Conservation (phyloP, 2,888 invertebrate genomes). For the Onthophagus sagittarius region DNA sequence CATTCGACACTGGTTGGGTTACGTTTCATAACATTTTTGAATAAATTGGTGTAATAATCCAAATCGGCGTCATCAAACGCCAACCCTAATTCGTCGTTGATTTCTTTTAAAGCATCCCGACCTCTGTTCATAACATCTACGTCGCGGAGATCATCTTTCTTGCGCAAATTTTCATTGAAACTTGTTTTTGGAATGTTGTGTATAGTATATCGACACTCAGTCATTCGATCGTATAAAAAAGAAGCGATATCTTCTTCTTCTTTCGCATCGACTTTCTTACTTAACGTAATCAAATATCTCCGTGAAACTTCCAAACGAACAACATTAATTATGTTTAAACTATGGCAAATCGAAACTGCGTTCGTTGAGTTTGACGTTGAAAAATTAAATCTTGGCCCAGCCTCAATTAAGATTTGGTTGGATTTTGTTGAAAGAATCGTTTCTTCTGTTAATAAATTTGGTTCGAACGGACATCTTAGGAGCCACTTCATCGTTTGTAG, state of each 20-base stretch:
- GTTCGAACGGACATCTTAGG: slow-evolving; percentile 66
- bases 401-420: slow-evolving; percentile 66
- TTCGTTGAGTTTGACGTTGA: slow-evolving; percentile 96
- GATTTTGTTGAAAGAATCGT: slow-evolving; percentile 49
- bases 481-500: slow-evolving; percentile 72
- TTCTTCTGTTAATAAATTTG: slow-evolving; percentile 55
- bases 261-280: slow-evolving; percentile 33
- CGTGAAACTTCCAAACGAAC: slow-evolving; percentile 78
- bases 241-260: slow-evolving; percentile 54
- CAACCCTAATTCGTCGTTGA: slow-evolving; percentile 61
- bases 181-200: slow-evolving; percentile 62
- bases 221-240: slow-evolving; percentile 87
- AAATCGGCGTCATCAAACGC: slow-evolving; percentile 93
- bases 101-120: slow-evolving; percentile 72
- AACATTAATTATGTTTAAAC: slow-evolving; percentile 73
- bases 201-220: slow-evolving; percentile 77
- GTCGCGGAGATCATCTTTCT: slow-evolving; percentile 71
- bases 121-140: slow-evolving; percentile 81
- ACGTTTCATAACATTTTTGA: slow-evolving; percentile 74
- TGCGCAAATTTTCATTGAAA: slow-evolving; percentile 64
- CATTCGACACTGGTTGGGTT: slow-evolving; percentile 97
- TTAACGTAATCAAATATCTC: slow-evolving; percentile 65
- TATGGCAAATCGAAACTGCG: slow-evolving; percentile 89
- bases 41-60: slow-evolving; percentile 84
- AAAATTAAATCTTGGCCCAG: slow-evolving; percentile 91